Base-by-base conservation (phyloP, 2,888 invertebrate species). In the Blastobasis adustella region DNA sequence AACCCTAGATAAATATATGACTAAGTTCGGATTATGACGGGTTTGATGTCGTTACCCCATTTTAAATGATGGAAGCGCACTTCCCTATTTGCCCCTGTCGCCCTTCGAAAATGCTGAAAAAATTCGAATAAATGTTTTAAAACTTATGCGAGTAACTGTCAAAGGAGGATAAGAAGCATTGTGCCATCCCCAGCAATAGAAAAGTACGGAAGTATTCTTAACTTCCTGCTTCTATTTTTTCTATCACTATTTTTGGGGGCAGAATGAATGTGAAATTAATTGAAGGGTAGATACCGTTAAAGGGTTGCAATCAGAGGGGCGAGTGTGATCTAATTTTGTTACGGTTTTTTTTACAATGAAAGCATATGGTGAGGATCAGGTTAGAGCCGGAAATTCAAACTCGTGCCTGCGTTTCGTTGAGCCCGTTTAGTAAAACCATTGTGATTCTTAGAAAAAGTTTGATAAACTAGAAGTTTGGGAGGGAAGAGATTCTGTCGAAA, bases 191-290 rank as follows among this genome's bases (percentile, higher is more conserved):
- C 67, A 67, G 68, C 67, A 23, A 23, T 66, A 66, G 67, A 66
- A 67, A 62, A 56, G 49, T 64, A 63, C 65, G 69, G 74, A 71
- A 76, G 74, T 68, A 61, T 73, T 70, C 61, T 66, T 54, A 64
- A 69, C 75, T 82, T 83, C 82, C 79, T 76, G 73, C 66, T 69
- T 75, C 67, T 76, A 73, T 74, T 71, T 74, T 75, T 77, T 77
- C 77, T 76, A 23, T 23, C 3, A 23, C 23, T 23, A 23, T 23
- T 23, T 23, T 23, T 23, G 23, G 23, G 23, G 23, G 23, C 3
- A 57, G 58, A 69, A 78, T 82, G 77, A 83, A 86, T 84, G 77
- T 73, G 74, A 77, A 79, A 81, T 83, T 84, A 84, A 84, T 83
- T 82, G 78, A 73, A 80, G 84, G 82, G 79, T 71, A 66, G 10